Evolutionary conservation across 1,140 invertebrate species (phyloP).

Genomic region (Drosophila lacertosa): DNA sequence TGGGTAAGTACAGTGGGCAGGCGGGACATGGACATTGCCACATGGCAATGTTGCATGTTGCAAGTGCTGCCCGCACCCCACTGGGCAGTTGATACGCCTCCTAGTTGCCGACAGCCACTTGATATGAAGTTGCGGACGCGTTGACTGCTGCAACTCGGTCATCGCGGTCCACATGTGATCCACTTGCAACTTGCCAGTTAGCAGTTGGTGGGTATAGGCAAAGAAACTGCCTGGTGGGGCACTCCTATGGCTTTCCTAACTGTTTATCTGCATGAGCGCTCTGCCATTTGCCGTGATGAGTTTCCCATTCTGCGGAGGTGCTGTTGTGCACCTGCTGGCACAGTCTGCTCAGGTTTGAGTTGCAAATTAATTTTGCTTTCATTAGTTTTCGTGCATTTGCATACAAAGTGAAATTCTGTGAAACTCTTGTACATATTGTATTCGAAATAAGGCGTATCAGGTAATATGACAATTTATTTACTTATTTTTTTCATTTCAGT

Average conservation of each 20-base stretch:
- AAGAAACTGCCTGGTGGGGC: conserved; percentile 27
- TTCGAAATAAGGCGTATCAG: not conserved
- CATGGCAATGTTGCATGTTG: conserved; percentile 33
- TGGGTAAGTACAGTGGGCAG: conserved; percentile 8
- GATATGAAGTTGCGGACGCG: conserved; percentile 37
- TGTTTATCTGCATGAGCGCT: conserved; percentile 74
- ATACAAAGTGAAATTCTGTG: conserved; percentile 62
- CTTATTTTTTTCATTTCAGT: conserved; percentile 19
- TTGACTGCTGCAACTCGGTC: conserved; percentile 37
- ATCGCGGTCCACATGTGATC: conserved; percentile 68
- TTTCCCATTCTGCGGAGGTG: conserved; percentile 51
- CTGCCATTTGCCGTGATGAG: conserved; percentile 44
- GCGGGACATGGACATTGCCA: too few species aligned
- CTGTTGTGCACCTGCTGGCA: conserved; percentile 45
- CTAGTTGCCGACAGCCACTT: conserved; percentile 42
- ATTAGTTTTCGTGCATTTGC: conserved; percentile 52
- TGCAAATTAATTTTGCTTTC: conserved; percentile 72
- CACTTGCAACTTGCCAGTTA: too few species aligned
- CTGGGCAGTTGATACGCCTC: conserved; percentile 8
- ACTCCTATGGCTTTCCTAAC: conserved; percentile 71
- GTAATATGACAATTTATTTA: conserved; percentile 22
- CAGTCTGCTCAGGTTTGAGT: conserved; percentile 50
- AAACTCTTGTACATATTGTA: conserved; percentile 36
- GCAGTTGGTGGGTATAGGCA: conserved; percentile 15
- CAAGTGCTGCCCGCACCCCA: conserved; percentile 35